Evolutionary conservation across 2,113 vertebrate species (phyloP).

Genomic region (Ginglymostoma cirratum): DNA sequence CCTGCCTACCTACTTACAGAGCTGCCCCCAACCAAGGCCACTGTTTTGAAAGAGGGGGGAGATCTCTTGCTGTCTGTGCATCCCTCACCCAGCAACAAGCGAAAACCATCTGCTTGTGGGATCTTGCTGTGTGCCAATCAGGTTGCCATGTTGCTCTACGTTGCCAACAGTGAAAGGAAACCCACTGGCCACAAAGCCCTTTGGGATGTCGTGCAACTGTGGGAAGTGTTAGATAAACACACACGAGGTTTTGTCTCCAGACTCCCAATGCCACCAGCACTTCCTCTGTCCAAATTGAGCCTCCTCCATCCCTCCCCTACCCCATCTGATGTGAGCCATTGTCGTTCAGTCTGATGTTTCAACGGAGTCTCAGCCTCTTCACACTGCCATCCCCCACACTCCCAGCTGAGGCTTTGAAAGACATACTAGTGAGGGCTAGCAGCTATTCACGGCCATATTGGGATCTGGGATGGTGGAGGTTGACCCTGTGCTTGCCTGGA

Average conservation of each 20-base stretch:
- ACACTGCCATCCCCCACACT: not conserved
- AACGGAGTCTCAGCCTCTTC: not conserved
- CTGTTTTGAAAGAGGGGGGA: not conserved
- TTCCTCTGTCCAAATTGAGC: not conserved
- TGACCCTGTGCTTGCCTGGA: not conserved
- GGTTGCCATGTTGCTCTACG: not conserved
- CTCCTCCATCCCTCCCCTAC: too few species aligned
- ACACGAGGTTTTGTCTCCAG: not conserved
- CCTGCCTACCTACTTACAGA: not conserved
- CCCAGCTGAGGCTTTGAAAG: not conserved
- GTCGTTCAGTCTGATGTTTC: not conserved
- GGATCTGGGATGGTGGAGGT: too few species aligned
- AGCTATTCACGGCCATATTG: not conserved
- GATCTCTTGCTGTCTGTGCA: not conserved
- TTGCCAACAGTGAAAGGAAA: not conserved
- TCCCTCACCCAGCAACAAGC: not conserved
- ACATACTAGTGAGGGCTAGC: not conserved
- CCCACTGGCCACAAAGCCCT: not conserved
- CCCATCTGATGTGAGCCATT: not conserved
- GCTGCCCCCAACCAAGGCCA: not conserved
- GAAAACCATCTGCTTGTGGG: not conserved
- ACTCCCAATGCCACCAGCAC: not conserved
- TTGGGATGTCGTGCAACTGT: not conserved
- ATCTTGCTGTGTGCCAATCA: not conserved
- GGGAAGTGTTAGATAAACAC: not conserved